A percentile compares a stretch with the other conserved stretches of the same genome.
These are phyloP conservation scores for Minunthozetes semirufus DNA, from an alignment of 2,888 invertebrate genomes.

Conservation along the genomic window DNA sequence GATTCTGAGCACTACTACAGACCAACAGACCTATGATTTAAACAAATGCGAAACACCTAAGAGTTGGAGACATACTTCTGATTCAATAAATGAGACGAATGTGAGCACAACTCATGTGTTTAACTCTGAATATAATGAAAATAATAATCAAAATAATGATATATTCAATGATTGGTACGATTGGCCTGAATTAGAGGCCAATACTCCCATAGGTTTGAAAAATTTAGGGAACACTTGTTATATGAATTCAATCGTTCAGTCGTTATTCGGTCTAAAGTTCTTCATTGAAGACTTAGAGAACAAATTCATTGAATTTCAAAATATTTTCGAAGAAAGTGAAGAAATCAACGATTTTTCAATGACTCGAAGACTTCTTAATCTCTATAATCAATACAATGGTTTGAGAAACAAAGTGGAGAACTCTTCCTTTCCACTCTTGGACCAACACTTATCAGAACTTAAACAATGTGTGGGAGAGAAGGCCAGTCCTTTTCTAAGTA, in stretches of 20 bases:
- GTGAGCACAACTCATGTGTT: too few relatives aligned
- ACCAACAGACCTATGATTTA: neutral
- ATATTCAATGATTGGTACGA: too few relatives aligned
- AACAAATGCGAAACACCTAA: neutral
- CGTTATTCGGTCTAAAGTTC: constrained; percentile 6
- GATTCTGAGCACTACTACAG: neutral
- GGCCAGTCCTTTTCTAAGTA: neutral
- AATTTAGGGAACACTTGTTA: constrained; percentile 35
- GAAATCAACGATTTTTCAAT: neutral
- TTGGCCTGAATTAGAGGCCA: too few relatives aligned
- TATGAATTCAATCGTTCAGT: constrained; percentile 32
- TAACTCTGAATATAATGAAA: too few relatives aligned
- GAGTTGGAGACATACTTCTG: neutral
- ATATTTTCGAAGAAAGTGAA: neutral
- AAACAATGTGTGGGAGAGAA: constrained; percentile 20
- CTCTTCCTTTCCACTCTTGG: neutral
- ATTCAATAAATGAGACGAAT: too few relatives aligned
- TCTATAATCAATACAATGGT: constrained; percentile 10
- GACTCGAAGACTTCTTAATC: constrained; percentile 7
- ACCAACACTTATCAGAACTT: neutral
- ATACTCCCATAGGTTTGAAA: constrained; percentile 2
- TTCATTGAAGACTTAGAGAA: constrained; percentile 15
- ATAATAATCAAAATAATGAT: too few relatives aligned
- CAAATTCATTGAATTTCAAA: neutral
- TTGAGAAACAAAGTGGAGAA: neutral